A percentile compares a stretch with the other conserved stretches of the same genome.
phyloP scores from a whole-genome alignment of 1,140 invertebrate species.

The Adoxophyes honmai region DNA sequence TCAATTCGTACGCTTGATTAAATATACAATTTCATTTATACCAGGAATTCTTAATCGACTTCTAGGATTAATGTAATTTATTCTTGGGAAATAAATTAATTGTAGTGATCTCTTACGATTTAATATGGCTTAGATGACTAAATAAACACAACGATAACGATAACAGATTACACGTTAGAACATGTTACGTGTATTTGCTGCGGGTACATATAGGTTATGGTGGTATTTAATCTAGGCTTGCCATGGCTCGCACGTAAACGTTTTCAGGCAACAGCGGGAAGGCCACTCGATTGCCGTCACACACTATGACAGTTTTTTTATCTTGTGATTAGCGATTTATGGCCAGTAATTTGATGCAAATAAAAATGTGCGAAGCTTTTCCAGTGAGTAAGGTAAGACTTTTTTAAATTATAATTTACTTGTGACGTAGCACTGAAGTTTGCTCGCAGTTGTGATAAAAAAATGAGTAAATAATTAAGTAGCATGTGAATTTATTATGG shows the following conservation, averaged over 20 bases:
- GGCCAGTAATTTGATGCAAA: not conserved
- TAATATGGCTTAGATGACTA: not conserved
- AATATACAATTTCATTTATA: slow-evolving; percentile 9
- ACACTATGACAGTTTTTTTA: slow-evolving; percentile 1
- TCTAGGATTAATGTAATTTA: slow-evolving; percentile 6
- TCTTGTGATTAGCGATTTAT: not conserved
- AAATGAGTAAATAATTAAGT: too few species aligned
- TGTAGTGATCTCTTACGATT: not conserved
- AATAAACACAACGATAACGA: not conserved
- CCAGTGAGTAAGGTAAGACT: too few species aligned
- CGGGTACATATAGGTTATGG: not conserved
- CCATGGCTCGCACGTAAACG: not conserved
- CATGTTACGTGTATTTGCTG: not conserved
- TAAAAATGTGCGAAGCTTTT: too few species aligned
- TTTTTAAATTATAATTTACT: too few species aligned
- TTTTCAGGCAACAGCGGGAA: not conserved
- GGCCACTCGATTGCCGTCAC: not conserved
- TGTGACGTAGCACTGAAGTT: too few species aligned
- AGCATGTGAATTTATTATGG: too few species aligned
- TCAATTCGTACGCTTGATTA: not conserved
- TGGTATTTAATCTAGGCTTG: not conserved
- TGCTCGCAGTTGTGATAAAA: too few species aligned
- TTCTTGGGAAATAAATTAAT: not conserved
- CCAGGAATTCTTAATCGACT: not conserved
- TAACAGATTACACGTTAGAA: not conserved